These are phyloP conservation scores for Balaenoptera acutorostrata DNA, from an alignment of 2,113 vertebrate species.

Conservation along the genomic window DNA sequence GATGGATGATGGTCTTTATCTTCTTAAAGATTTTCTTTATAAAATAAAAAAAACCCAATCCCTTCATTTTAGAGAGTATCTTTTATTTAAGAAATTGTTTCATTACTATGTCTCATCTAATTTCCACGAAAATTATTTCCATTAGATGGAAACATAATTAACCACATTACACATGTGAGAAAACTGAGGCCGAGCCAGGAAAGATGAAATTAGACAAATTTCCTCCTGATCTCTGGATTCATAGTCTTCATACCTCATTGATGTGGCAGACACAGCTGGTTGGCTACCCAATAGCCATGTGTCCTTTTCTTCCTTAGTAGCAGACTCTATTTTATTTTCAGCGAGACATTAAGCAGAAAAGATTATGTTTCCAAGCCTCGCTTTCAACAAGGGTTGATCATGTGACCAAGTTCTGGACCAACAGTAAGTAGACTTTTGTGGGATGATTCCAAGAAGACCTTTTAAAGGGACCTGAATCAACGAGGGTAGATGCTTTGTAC, in stretches of 20 bases:
- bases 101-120: neutral
- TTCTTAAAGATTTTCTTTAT: neutral
- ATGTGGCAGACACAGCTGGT: neutral
- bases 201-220: neutral
- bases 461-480: neutral
- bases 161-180: neutral
- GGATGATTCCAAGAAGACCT: neutral
- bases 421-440: neutral
- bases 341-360: neutral
- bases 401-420: neutral
- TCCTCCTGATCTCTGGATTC: neutral
- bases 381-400: neutral
- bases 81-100: slow-evolving; percentile 3
- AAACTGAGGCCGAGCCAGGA: neutral
- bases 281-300: neutral
- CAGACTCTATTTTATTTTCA: neutral
- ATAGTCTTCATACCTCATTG: neutral
- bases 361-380: neutral
- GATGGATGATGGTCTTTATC: neutral
- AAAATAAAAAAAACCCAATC: neutral
- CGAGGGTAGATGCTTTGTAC: rapidly evolving
- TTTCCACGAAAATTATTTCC: slow-evolving; percentile 21
- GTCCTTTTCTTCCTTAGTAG: neutral
- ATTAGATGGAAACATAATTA: neutral
- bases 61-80: neutral